Percentiles rank a stretch among this genome's conserved stretches.
phyloP scores from a whole-genome alignment of 2,797 vertebrate species.

The Gobio occitaniae region DNA sequence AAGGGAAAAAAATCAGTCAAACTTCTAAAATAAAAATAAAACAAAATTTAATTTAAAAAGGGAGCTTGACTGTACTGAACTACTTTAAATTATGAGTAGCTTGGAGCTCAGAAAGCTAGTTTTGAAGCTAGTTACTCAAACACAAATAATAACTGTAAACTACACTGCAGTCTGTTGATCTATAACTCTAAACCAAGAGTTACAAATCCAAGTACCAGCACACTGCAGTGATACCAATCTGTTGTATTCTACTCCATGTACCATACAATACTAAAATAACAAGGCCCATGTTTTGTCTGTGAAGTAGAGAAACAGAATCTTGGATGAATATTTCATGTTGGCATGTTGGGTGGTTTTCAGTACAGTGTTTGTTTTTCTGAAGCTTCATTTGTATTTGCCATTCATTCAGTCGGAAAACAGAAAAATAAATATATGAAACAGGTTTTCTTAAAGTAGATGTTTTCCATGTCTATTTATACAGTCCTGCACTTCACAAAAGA shows the following conservation, averaged over 20 bases:
- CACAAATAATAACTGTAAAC: background rate
- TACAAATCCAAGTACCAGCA: background rate
- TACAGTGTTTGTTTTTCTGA: constrained; percentile 7
- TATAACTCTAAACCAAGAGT: background rate
- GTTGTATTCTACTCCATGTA: background rate
- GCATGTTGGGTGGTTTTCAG: background rate
- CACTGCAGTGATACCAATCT: background rate
- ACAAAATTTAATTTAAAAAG: background rate
- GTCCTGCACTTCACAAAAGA: constrained; percentile 65
- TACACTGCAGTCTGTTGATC: background rate
- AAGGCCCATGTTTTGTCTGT: background rate
- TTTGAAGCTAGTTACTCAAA: background rate
- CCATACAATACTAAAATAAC: background rate
- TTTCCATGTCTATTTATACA: constrained; percentile 28
- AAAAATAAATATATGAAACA: background rate
- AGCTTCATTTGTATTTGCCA: constrained; percentile 22
- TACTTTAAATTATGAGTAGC: background rate
- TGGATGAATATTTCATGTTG: constrained; percentile 11
- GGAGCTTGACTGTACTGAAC: background rate
- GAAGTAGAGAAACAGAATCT: background rate
- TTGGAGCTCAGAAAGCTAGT: background rate
- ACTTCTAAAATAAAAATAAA: background rate
- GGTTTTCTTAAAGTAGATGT: background rate
- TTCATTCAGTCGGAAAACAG: constrained; percentile 2
- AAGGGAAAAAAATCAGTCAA: background rate